A percentile compares a stretch with the other conserved stretches of the same genome.
phyloP scores from a whole-genome alignment of 1,140 invertebrate species.

The Proctacanthus coquilletti region DNA sequence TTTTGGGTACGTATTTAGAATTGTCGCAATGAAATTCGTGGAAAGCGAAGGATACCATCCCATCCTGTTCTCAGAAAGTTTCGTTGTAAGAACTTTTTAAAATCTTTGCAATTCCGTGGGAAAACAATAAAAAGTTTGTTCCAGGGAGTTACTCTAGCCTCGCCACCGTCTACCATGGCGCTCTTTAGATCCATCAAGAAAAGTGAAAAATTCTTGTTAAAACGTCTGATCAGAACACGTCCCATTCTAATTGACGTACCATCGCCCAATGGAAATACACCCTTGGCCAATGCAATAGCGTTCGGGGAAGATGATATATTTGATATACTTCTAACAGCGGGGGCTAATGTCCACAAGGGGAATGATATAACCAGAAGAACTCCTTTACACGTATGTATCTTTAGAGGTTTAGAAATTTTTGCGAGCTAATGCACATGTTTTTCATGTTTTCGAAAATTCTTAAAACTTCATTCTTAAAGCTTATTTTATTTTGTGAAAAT shows the following conservation, averaged over 20 bases:
- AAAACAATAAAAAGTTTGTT: too few species aligned
- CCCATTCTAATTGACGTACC: conserved; percentile 22
- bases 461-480: too few species aligned
- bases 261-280: conserved; percentile 19
- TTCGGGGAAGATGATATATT: conserved; percentile 22
- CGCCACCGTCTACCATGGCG: conserved; percentile 16
- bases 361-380: conserved; percentile 16
- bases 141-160: conserved; percentile 12
- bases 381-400: conserved; percentile 19
- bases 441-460: too few species aligned
- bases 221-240: conserved; percentile 21
- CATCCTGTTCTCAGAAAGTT: too few species aligned
- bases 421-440: too few species aligned
- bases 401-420: too few species aligned
- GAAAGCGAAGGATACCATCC: too few species aligned
- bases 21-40: too few species aligned
- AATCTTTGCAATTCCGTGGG: too few species aligned
- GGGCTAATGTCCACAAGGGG: conserved; percentile 21
- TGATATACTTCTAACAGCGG: conserved; percentile 20
- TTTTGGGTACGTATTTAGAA: conserved; percentile 18
- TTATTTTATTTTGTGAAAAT: too few species aligned
- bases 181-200: conserved; percentile 23
- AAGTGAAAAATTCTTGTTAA: conserved; percentile 25
- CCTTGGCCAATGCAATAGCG: conserved; percentile 24
- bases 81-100: too few species aligned